Conservation (phyloP, 1,140 invertebrate species). For the Hetaerina americana region DNA sequence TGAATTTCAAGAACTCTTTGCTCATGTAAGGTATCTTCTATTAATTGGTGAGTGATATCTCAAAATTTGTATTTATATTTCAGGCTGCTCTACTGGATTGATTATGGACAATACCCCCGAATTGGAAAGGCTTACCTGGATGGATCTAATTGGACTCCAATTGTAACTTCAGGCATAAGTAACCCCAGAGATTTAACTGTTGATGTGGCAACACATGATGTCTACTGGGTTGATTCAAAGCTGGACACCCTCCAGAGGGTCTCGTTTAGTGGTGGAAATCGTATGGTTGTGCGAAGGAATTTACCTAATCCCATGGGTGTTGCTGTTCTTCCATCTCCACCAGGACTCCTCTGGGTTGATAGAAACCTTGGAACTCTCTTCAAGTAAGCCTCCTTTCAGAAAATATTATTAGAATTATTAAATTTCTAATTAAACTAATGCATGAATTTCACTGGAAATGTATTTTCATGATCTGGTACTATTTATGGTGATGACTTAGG, state of each 20-base stretch:
- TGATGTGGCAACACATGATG: conserved; percentile 85
- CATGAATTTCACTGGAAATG: too few relatives aligned
- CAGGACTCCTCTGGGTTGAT: conserved; percentile 91
- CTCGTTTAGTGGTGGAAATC: conserved; percentile 60
- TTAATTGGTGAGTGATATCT: not conserved
- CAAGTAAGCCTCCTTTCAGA: too few relatives aligned
- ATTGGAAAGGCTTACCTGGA: conserved; percentile 86
- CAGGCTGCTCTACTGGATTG: conserved; percentile 87
- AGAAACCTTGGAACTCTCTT: conserved; percentile 81
- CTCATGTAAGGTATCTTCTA: not conserved
- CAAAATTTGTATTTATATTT: not conserved
- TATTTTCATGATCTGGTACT: too few relatives aligned
- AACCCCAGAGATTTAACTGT: conserved; percentile 87
- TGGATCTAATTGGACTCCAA: conserved; percentile 70
- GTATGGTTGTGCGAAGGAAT: conserved; percentile 68
- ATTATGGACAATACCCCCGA: conserved; percentile 91
- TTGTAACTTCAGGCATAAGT: conserved; percentile 82
- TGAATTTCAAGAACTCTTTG: not conserved
- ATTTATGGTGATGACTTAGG: too few relatives aligned
- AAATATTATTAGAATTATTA: too few relatives aligned
- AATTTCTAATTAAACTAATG: too few relatives aligned
- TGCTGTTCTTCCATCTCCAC: conserved; percentile 55
- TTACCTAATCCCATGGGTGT: conserved; percentile 92
- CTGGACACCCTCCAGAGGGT: conserved; percentile 85
- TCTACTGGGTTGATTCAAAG: conserved; percentile 95